These are phyloP conservation scores for Pilophorus perplexus DNA, from an alignment of 2,888 invertebrate genomes.

Conservation along the genomic window DNA sequence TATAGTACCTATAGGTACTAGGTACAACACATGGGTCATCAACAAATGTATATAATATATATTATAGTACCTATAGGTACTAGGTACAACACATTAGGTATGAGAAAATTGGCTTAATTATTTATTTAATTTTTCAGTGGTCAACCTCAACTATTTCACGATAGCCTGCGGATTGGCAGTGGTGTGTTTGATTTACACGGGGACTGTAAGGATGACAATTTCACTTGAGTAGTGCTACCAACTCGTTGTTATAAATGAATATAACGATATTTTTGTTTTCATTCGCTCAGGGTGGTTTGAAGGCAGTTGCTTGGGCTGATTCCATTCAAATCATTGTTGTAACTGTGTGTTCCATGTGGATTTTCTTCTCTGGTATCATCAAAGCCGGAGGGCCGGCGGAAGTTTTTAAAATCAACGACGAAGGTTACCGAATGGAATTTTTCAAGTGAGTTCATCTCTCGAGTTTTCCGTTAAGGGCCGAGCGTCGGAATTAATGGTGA, in stretches of 20 bases:
- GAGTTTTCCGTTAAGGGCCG: too few species aligned
- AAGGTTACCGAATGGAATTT: constrained; percentile 11
- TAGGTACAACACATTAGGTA: too few species aligned
- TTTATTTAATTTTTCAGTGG: too few species aligned
- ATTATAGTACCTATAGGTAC: too few species aligned
- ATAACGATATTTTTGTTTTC: not conserved
- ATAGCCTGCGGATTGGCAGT: not conserved
- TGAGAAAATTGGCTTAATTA: too few species aligned
- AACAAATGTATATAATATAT: too few species aligned
- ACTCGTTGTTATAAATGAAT: too few species aligned
- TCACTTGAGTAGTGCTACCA: too few species aligned
- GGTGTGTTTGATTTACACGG: constrained; percentile 3
- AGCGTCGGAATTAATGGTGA: too few species aligned
- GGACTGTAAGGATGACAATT: not conserved
- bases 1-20: too few species aligned
- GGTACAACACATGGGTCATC: too few species aligned
- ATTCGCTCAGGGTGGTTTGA: constrained; percentile 14
- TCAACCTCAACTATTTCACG: not conserved
- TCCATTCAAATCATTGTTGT: constrained; percentile 19
- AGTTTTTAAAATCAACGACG: constrained; percentile 5
- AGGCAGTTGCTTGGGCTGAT: constrained; percentile 12
- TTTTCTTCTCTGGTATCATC: not conserved
- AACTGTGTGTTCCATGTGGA: not conserved
- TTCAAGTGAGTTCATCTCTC: constrained; percentile 3
- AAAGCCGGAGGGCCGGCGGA: constrained; percentile 7